These are phyloP conservation scores for Saccostrea glomerata DNA, from an alignment of 1,140 invertebrate genomes.

Conservation along the genomic window DNA sequence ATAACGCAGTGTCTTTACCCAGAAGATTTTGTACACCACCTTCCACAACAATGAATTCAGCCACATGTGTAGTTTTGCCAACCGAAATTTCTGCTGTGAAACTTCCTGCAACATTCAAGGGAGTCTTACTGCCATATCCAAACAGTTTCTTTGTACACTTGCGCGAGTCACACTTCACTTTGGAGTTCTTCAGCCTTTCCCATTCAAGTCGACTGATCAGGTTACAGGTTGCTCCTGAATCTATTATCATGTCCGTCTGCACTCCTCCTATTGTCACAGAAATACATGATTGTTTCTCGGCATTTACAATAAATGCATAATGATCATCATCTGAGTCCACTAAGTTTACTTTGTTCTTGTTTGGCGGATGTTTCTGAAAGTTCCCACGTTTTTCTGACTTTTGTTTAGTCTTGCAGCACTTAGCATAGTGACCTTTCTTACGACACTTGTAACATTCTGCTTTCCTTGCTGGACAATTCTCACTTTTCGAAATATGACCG, in stretches of 20 bases:
- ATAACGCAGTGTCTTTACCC: slow-evolving; percentile 4
- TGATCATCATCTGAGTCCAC: slow-evolving; percentile 4
- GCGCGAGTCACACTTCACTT: background rate
- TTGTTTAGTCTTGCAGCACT: slow-evolving; percentile 43
- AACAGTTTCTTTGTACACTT: slow-evolving; percentile 44
- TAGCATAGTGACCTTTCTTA: slow-evolving; percentile 51
- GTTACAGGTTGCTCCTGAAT: slow-evolving; percentile 44
- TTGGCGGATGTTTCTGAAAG: background rate
- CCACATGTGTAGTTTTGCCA: no score
- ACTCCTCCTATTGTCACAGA: slow-evolving; percentile 33
- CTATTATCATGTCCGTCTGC: slow-evolving; percentile 38
- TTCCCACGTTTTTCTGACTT: background rate
- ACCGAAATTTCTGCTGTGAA: slow-evolving; percentile 27
- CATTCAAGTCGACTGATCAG: slow-evolving; percentile 24
- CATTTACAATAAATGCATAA: slow-evolving; percentile 34
- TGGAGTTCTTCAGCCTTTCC: slow-evolving; percentile 28
- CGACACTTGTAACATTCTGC: slow-evolving; percentile 48
- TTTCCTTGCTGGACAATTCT: background rate
- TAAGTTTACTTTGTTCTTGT: background rate
- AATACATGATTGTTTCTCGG: background rate
- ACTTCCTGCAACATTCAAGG: slow-evolving; percentile 43
- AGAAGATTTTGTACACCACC: slow-evolving; percentile 37
- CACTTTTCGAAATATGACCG: slow-evolving; percentile 39
- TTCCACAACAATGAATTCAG: slow-evolving; percentile 44
- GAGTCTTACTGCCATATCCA: slow-evolving; percentile 43